A percentile compares a stretch with the other conserved stretches of the same genome.
Conservation (phyloP, 2,888 invertebrate species). For the Megamerina dolium region DNA sequence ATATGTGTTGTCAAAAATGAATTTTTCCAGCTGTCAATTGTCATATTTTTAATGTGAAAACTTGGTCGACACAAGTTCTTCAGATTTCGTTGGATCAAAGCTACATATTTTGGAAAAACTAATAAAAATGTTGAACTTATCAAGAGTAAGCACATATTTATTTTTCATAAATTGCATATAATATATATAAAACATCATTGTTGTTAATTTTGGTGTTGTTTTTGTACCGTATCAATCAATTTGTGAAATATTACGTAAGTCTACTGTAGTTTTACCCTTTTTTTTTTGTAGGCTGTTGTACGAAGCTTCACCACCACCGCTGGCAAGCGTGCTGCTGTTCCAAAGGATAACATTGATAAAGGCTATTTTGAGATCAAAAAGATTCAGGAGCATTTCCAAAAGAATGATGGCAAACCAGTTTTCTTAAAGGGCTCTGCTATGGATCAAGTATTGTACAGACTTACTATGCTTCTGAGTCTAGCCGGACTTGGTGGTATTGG, state of each 20-base stretch:
- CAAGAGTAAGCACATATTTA: slow-evolving; percentile 35
- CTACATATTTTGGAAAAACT: too few species aligned
- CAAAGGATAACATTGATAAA: slow-evolving; percentile 36
- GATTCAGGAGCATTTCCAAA: slow-evolving; percentile 40
- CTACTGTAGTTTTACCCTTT: slow-evolving; percentile 2
- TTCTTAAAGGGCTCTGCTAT: slow-evolving; percentile 51
- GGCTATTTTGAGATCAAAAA: slow-evolving; percentile 38
- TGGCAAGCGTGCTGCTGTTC: slow-evolving; percentile 25
- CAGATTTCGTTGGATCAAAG: too few species aligned
- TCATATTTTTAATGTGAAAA: too few species aligned
- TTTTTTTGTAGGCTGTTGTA: slow-evolving; percentile 14
- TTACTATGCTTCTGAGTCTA: slow-evolving; percentile 42
- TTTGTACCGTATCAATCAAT: background rate
- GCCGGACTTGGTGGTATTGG: slow-evolving; percentile 43
- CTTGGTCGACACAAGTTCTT: too few species aligned
- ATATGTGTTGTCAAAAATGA: too few species aligned
- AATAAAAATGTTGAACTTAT: slow-evolving; percentile 42
- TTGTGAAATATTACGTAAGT: slow-evolving; percentile 20
- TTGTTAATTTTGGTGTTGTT: background rate
- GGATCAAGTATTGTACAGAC: slow-evolving; percentile 50
- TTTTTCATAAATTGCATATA: background rate
- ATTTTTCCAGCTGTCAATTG: too few species aligned
- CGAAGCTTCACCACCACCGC: slow-evolving; percentile 40
- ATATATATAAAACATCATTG: background rate
- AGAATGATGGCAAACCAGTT: slow-evolving; percentile 51